phyloP scores from a whole-genome alignment of 2,888 invertebrate genomes.

The Dolichopus griseipennis region DNA sequence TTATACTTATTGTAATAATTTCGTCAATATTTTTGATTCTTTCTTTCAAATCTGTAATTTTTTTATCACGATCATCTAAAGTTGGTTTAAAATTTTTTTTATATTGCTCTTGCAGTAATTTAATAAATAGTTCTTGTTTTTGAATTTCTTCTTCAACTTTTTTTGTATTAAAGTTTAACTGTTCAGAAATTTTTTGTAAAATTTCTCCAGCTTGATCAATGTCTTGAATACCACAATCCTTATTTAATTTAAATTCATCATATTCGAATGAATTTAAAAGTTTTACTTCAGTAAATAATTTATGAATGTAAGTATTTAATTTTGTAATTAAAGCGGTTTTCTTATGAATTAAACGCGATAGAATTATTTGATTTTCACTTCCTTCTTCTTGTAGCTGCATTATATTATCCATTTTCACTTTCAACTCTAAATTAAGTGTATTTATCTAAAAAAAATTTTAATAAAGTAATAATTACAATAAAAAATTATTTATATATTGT shows the following conservation, averaged over 20 bases:
- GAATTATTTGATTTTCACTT: conserved; percentile 17
- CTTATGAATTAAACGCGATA: conserved; percentile 19
- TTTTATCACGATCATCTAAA: background rate
- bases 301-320: conserved; percentile 20
- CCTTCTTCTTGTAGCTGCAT: conserved; percentile 19
- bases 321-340: conserved; percentile 17
- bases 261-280: conserved; percentile 7
- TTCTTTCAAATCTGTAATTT: background rate
- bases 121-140: conserved; percentile 15
- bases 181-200: conserved; percentile 11
- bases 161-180: conserved; percentile 9
- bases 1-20: background rate
- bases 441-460: background rate
- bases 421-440: conserved; percentile 13
- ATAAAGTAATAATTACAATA: background rate
- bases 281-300: conserved; percentile 15
- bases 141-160: background rate
- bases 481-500: background rate
- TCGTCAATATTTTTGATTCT: background rate
- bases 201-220: conserved; percentile 12
- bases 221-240: conserved; percentile 15
- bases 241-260: conserved; percentile 14
- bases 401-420: conserved; percentile 15
- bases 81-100: conserved; percentile 4
- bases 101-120: conserved; percentile 10